Conservation (phyloP, 2,888 invertebrate genomes). For the Heliconius cydno region DNA sequence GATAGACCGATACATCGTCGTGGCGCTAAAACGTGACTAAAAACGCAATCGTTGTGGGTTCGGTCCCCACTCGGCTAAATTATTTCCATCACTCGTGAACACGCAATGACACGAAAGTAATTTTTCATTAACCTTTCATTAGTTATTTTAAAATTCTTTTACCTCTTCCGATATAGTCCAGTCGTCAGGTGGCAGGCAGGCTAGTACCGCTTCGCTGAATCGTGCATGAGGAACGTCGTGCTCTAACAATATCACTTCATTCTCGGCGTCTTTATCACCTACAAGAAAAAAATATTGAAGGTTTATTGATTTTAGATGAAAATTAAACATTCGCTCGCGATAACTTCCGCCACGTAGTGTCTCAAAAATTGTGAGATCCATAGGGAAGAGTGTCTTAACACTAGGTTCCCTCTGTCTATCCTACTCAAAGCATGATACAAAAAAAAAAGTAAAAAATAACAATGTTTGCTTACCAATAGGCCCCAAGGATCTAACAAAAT, state of each 20-base stretch:
- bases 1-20: too few species aligned
- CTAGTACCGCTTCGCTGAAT: constrained; percentile 96
- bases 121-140: too few species aligned
- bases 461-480: constrained; percentile 82
- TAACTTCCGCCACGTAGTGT: neutral
- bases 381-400: neutral
- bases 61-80: too few species aligned
- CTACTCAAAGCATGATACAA: neutral
- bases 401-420: neutral
- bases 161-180: constrained; percentile 95
- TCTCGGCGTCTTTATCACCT: constrained; percentile 98
- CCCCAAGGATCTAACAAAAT: constrained; percentile 97
- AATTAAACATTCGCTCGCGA: neutral
- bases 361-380: neutral
- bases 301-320: neutral
- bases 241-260: constrained; percentile 96
- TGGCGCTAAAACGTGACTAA: too few species aligned
- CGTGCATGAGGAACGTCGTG: constrained; percentile 98
- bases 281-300: constrained; percentile 11
- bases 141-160: constrained; percentile 15
- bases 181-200: constrained; percentile 94
- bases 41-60: too few species aligned
- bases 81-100: too few species aligned
- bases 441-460: neutral
- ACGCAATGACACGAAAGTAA: too few species aligned